Conservation (phyloP, 1,140 invertebrate species). For the Drosophila ohnishii region DNA sequence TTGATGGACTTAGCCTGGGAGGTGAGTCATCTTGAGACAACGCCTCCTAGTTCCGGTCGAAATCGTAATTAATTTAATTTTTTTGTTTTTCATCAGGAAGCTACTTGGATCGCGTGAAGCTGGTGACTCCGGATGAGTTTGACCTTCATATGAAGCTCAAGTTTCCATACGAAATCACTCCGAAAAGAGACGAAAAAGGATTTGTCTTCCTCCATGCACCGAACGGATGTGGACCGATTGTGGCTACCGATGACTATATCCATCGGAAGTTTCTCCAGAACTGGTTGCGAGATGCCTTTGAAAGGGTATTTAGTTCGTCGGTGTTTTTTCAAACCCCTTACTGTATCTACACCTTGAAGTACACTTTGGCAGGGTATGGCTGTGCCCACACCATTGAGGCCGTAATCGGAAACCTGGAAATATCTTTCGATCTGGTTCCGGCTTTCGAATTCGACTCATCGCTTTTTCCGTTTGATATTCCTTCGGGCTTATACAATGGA, state of each 20-base stretch:
- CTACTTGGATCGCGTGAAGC: conserved; percentile 46
- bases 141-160: conserved; percentile 12
- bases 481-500: neutral
- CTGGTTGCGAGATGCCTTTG: conserved; percentile 29
- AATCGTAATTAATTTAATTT: neutral
- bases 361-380: conserved; percentile 11
- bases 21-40: conserved; percentile 7
- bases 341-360: conserved; percentile 2
- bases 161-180: conserved; percentile 7
- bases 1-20: conserved; percentile 22
- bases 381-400: conserved; percentile 39
- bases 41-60: neutral
- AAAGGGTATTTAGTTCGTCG: neutral
- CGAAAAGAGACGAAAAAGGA: neutral
- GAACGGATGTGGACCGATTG: neutral
- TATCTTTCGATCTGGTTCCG: conserved; percentile 38
- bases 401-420: neutral
- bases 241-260: neutral
- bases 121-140: conserved; percentile 38
- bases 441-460: conserved; percentile 15
- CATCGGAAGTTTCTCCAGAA: conserved; percentile 1
- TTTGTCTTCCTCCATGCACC: conserved; percentile 15
- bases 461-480: conserved; percentile 6
- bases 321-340: too few species aligned
- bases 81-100: conserved; percentile 18